Evolutionary conservation across 2,888 invertebrate species (phyloP).

Genomic region (Chironomus tentans): DNA sequence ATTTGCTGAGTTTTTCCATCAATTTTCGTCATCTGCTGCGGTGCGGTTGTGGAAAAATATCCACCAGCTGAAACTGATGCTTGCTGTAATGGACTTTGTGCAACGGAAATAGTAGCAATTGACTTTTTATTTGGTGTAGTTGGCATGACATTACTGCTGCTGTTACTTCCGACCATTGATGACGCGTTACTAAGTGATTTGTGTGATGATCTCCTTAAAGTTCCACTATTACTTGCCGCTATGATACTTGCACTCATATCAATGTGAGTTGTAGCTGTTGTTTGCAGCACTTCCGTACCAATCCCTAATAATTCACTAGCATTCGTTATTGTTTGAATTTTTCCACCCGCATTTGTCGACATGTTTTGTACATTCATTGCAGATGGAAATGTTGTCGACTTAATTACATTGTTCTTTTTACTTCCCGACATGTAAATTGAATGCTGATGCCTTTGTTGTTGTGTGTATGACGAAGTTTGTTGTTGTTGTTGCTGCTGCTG

Average conservation of each 20-base stretch:
- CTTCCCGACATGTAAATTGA: slow-evolving; percentile 27
- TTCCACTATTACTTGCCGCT: slow-evolving; percentile 26
- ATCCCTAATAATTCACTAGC: slow-evolving; percentile 5
- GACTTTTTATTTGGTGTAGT: slow-evolving; percentile 21
- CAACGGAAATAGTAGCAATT: slow-evolving; percentile 25
- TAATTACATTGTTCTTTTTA: slow-evolving; percentile 29
- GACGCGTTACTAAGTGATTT: slow-evolving; percentile 27
- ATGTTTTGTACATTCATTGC: slow-evolving; percentile 9
- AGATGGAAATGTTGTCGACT: slow-evolving; percentile 20
- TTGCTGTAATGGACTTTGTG: background rate
- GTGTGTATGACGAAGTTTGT: slow-evolving; percentile 17
- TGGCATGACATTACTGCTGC: background rate
- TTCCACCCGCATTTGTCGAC: background rate
- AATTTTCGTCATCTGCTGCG: background rate
- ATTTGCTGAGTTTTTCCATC: slow-evolving; percentile 27
- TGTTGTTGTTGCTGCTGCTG: slow-evolving; percentile 33
- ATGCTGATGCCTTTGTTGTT: slow-evolving; percentile 29
- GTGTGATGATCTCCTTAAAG: slow-evolving; percentile 28
- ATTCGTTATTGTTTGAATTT: slow-evolving; percentile 20
- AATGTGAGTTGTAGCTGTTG: background rate
- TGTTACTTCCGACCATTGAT: slow-evolving; percentile 29
- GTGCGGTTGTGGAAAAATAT: background rate
- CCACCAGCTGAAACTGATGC: background rate
- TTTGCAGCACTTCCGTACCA: background rate
- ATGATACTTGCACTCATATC: background rate